Conservation (phyloP, 2,797 vertebrate species). For the Acanthornis magna region DNA sequence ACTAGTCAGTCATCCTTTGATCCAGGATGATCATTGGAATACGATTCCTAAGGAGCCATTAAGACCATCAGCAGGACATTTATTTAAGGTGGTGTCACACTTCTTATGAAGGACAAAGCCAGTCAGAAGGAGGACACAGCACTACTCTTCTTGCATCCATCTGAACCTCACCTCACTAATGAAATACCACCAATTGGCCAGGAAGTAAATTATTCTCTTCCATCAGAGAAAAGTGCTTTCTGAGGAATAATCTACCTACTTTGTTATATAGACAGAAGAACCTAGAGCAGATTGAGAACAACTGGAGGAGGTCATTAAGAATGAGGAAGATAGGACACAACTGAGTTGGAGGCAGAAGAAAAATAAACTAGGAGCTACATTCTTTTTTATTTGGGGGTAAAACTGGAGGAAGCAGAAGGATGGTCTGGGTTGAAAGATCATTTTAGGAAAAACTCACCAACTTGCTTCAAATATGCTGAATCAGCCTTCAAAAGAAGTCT, state of each 20-base stretch:
- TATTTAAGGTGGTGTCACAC: not conserved
- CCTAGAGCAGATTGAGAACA: not conserved
- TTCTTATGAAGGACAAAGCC: not conserved
- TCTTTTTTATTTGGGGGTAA: not conserved
- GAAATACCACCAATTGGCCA: not conserved
- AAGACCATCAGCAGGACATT: not conserved
- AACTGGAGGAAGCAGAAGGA: not conserved
- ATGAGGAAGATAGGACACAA: not conserved
- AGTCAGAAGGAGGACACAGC: not conserved
- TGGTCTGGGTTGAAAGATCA: not conserved
- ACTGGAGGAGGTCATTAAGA: not conserved
- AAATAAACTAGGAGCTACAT: not conserved
- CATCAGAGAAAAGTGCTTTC: not conserved
- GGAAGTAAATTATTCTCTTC: not conserved
- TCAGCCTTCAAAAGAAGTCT: not conserved
- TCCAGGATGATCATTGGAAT: not conserved
- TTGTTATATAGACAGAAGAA: not conserved
- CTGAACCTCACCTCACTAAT: not conserved
- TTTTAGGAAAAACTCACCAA: not conserved
- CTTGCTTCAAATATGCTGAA: not conserved
- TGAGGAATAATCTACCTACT: not conserved
- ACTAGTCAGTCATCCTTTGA: not conserved
- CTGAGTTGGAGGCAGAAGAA: not conserved
- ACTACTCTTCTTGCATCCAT: not conserved
- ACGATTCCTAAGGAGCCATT: not conserved